Evolutionary conservation across 2,113 vertebrate species (phyloP), one percentile per base, ranked within the genome.

Genomic region (Sphyrna mokarran): DNA sequence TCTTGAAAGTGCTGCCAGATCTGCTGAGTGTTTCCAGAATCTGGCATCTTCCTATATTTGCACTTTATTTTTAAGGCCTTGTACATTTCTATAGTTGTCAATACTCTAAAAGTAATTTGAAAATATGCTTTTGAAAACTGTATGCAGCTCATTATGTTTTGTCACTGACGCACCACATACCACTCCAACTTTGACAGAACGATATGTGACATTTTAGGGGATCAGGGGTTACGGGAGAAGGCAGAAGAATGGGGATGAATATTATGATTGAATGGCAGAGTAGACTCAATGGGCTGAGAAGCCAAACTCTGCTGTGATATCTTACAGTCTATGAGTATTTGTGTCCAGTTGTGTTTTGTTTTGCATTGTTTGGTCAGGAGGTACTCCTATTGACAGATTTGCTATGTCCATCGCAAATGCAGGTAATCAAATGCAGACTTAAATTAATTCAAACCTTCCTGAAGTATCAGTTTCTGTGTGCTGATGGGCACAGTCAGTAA

Each of bases 331-430:
- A 54, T 54, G 8, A 33, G 58, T 61, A 63, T 33, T 33, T 63
- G 29, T 14, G 8, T 33, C 37, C 61, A 66, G 20, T 91, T 29
- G 61, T 29, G 16, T 61, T 66, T 14, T 6, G 7, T n/a, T 91
- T n/a, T n/a, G n/a, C 89, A n/a, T 91, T 61, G 61, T 63, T 91
- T 66, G 33, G 66, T 61, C 89, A 91, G 89, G 48, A 37, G 89
- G 33, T 40, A 11, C 48, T 95, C 72, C 68, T 68, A 72, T n/a
- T 95, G 93, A 72, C 66, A 95, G 40, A 66, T 91, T 33, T n/a
- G 58, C 61, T 37, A 43, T 91, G 89, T 16, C 89, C 66, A 37
- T 37, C 89, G 66, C 16, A 63, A 37, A 91, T 91, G 85, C n/a
- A 66, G 16, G 66, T 37, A 91, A 66, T 20, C 66, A 5, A 66